Evolutionary conservation across 2,113 vertebrate genomes (phyloP).

Genomic region (Rhodinocichla rosea): DNA sequence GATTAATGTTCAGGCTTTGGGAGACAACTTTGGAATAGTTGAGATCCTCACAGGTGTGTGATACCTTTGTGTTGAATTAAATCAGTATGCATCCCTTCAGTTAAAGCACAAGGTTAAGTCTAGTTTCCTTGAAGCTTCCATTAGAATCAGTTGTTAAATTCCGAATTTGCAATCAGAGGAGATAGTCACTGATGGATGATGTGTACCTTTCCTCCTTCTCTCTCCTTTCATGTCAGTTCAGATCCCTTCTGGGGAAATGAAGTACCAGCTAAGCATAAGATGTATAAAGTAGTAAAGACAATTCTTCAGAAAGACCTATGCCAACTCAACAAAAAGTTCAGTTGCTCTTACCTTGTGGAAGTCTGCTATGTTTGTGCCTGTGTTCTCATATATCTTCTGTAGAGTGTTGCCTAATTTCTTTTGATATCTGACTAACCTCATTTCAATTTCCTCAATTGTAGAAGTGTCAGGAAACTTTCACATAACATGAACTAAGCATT

Average conservation of each 20-base stretch:
- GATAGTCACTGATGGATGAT: not conserved
- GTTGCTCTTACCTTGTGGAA: not conserved
- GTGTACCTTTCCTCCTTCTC: not conserved
- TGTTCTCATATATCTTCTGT: not conserved
- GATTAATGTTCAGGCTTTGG: not conserved
- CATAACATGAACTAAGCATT: not conserved
- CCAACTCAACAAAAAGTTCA: not conserved
- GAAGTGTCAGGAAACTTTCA: not conserved
- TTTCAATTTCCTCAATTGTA: not conserved
- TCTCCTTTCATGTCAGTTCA: slow-evolving; percentile 5
- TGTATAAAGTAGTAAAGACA: not conserved
- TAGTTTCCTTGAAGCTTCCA: not conserved
- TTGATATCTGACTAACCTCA: slow-evolving; percentile 44
- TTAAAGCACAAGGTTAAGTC: not conserved
- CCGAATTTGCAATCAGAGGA: not conserved
- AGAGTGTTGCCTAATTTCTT: slow-evolving; percentile 9
- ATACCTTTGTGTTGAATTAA: not conserved
- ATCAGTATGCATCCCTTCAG: not conserved
- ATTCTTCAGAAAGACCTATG: not conserved
- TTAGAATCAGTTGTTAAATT: not conserved
- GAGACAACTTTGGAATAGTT: not conserved
- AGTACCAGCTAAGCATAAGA: not conserved
- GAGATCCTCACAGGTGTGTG: not conserved
- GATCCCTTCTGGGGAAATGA: not conserved
- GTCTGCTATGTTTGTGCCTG: not conserved